Evolutionary conservation across 2,113 vertebrate species (phyloP), one percentile per base, ranked within the genome.

Genomic region (Nothobranchius furzeri): DNA sequence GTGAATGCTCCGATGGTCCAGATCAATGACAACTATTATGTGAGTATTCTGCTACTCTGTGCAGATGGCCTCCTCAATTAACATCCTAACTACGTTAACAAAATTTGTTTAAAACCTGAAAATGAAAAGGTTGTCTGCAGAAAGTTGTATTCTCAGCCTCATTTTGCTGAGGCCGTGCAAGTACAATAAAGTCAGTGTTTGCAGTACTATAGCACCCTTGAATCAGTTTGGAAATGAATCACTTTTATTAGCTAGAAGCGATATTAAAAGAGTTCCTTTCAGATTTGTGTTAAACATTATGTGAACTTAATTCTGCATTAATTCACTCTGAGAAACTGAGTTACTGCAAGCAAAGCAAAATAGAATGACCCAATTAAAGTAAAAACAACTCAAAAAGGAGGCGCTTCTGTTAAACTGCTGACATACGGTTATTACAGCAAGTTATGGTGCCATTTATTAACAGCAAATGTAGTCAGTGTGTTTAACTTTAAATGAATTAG

Each of bases 1-100:
- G 98, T 99, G 69, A 99, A 99, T 6, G 97, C 98, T 60, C 97
- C 98, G 0, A 99, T 99, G 97, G 95, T 99, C 79, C 98, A 99
- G 91, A 99, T 99, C 92, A 99, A 98, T 74, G 97, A 99, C 91
- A 94, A 96, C 87, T 99, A 98, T 81, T 99, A 98, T 35, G 98
- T 99, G 90, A 99, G 97, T 98, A 60, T 74, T 43, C 6, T 15
- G 68, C 47, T 49, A 14, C 9, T 60, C 64, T 42, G 30, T 61
- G 53, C 64, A 61, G 50, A 64, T 60, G 2, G 45, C 15, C 35
- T 71, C 24, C 36, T 58, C n/a, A 20, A 49, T 30, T n/a, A 64
- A 60, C 20, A 7, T 48, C 13, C 20, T 56, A 70, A 76, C 49
- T n/a, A 48, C 52, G 64, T 85, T 53, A 65, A 48, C 51, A 8